These are phyloP conservation scores for Melanotaenia nigrans DNA, from an alignment of 2,797 vertebrate species.

Conservation along the genomic window DNA sequence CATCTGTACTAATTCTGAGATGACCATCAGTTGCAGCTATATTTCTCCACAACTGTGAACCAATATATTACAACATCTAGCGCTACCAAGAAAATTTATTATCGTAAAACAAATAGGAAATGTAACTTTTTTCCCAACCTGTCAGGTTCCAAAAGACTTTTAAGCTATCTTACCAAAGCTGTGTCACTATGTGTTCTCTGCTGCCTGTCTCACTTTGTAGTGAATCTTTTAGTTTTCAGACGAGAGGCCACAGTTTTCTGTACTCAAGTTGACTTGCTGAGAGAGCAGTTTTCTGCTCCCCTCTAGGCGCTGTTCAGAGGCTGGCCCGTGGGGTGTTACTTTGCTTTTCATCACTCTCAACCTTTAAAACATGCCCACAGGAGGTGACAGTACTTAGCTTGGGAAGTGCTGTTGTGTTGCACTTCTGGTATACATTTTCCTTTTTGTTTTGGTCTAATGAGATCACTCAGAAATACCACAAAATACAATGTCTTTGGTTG, in stretches of 20 bases:
- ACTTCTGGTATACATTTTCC: conserved; percentile 45
- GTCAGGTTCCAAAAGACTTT: background rate
- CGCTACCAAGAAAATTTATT: background rate
- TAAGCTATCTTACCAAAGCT: background rate
- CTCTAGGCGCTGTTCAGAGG: conserved; percentile 72
- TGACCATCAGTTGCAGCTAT: background rate
- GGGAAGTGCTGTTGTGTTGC: conserved; percentile 42
- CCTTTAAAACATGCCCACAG: conserved; percentile 71
- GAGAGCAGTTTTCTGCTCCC: conserved; percentile 61
- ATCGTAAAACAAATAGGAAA: background rate
- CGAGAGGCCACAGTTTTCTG: conserved; percentile 40
- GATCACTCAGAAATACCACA: conserved; percentile 41
- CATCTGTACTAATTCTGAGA: background rate
- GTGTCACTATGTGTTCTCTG: conserved; percentile 13
- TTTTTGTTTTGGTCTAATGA: conserved; percentile 56
- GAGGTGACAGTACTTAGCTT: conserved; percentile 57
- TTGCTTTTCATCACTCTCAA: conserved; percentile 77
- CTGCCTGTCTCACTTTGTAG: conserved; percentile 18
- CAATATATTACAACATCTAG: background rate
- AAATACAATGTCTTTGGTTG: conserved; percentile 15
- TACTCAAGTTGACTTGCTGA: conserved; percentile 72
- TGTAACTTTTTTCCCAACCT: background rate
- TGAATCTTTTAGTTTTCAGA: conserved; percentile 34
- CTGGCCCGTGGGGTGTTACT: conserved; percentile 71
- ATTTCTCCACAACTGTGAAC: background rate